These are phyloP conservation scores for Cyaniris semiargus DNA, from an alignment of 2,888 invertebrate species.

Conservation along the genomic window DNA sequence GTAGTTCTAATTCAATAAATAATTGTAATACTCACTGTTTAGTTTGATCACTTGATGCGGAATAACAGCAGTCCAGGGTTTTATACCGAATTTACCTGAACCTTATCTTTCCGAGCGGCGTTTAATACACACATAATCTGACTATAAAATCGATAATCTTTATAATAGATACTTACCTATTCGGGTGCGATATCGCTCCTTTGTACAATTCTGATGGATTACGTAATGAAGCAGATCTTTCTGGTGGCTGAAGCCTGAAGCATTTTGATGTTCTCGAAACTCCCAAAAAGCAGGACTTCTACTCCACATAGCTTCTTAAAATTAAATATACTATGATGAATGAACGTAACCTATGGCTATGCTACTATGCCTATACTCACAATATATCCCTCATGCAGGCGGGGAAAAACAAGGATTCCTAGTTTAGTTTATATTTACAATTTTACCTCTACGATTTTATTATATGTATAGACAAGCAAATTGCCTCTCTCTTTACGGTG, in stretches of 20 bases:
- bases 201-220: not conserved
- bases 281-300: no score
- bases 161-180: constrained; percentile 8
- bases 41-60: not conserved
- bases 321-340: no score
- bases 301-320: no score
- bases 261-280: not conserved
- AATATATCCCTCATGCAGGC: no score
- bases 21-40: not conserved
- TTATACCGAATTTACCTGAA: not conserved
- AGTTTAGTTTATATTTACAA: no score
- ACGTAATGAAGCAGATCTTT: not conserved
- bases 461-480: no score
- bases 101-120: constrained; percentile 9
- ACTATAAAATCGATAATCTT: constrained; percentile 22
- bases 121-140: constrained; percentile 22
- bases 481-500: no score
- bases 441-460: no score
- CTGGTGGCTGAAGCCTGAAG: not conserved
- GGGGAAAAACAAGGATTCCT: no score
- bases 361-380: no score
- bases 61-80: constrained; percentile 1
- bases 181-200: constrained; percentile 2
- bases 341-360: no score
- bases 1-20: not conserved